phyloP scores from a whole-genome alignment of 2,888 invertebrate genomes.

The Lasioglossum oenotherae region DNA sequence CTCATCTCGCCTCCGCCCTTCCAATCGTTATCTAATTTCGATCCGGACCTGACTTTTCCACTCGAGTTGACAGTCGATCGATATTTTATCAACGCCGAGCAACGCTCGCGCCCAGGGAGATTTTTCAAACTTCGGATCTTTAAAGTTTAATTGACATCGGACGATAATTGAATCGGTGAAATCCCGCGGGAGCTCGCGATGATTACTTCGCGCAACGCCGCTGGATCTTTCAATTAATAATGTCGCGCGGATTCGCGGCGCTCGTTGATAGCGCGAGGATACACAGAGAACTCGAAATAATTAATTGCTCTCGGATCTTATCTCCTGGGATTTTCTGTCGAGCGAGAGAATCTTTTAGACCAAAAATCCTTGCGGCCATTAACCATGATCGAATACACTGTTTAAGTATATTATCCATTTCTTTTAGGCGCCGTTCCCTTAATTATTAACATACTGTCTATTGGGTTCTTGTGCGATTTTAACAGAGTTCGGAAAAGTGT shows the following conservation, averaged over 20 bases:
- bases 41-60: conserved; percentile 5
- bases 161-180: neutral
- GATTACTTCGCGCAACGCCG: neutral
- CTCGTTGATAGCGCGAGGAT: neutral
- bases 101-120: neutral
- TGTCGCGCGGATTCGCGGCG: neutral
- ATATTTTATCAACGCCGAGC: neutral
- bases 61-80: neutral
- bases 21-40: conserved; percentile 29
- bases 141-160: neutral
- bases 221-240: neutral
- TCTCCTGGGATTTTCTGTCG: neutral
- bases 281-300: neutral
- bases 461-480: too few species aligned
- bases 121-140: neutral
- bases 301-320: neutral
- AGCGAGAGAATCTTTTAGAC: neutral
- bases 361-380: too few species aligned
- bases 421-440: too few species aligned
- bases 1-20: neutral
- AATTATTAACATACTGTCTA: too few species aligned
- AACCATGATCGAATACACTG: too few species aligned
- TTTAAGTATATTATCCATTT: too few species aligned
- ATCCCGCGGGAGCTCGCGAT: too few species aligned
- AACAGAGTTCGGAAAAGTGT: too few species aligned